Conservation (phyloP, 1,140 invertebrate genomes). For the Manduca sexta region DNA sequence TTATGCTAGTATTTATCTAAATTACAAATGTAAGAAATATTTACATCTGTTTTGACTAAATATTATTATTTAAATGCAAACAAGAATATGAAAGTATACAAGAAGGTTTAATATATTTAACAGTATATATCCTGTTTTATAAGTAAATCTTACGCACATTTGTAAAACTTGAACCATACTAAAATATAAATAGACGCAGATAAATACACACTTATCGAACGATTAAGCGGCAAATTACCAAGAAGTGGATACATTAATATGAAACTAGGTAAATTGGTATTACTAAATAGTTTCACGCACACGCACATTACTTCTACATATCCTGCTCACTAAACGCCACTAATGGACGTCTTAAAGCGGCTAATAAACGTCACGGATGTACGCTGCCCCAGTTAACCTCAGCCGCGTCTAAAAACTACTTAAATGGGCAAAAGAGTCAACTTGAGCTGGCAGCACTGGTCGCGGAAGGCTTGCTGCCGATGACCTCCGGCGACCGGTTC, state of each 20-base stretch:
- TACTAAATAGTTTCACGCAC: not conserved
- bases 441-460: slow-evolving; percentile 49
- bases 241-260: not conserved
- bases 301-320: slow-evolving; percentile 13
- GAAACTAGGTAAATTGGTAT: not conserved
- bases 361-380: slow-evolving; percentile 24
- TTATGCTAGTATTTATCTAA: too few relatives aligned
- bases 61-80: too few relatives aligned
- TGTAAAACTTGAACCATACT: too few relatives aligned
- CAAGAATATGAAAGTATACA: too few relatives aligned
- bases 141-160: too few relatives aligned
- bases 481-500: slow-evolving; percentile 68
- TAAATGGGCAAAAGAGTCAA: slow-evolving; percentile 44
- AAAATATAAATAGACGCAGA: too few relatives aligned
- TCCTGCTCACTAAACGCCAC: slow-evolving; percentile 14
- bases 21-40: too few relatives aligned
- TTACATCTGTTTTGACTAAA: too few relatives aligned
- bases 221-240: not conserved
- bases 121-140: too few relatives aligned
- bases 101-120: too few relatives aligned
- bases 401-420: slow-evolving; percentile 42
- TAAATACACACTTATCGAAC: too few relatives aligned
- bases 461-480: slow-evolving; percentile 67
- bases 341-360: slow-evolving; percentile 35
- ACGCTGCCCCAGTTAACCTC: slow-evolving; percentile 36